Base-by-base conservation (phyloP, 2,797 vertebrate species). In the Anisognathus igniventris region DNA sequence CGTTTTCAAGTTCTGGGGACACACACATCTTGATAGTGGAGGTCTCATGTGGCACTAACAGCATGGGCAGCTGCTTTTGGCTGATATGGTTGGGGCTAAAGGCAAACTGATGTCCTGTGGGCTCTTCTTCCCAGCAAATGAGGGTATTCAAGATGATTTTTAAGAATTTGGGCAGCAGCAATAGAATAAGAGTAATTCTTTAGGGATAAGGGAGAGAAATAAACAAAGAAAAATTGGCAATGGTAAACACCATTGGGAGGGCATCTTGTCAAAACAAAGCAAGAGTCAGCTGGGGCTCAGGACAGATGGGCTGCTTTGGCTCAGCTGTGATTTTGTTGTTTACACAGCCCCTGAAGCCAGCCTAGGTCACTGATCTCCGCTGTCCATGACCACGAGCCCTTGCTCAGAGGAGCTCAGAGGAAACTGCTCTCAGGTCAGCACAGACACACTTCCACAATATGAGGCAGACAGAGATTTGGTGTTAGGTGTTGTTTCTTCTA, bases 371-470 rank as follows among this genome's bases (percentile, higher is more conserved):
- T 6, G 27, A 37, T 56, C 86, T 70, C 84, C 58, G 80, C 19
- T 67, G 35, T 25, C 39, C 42, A 51, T 54, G 61, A 9, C n/a
- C 37, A 56, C 0, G 0, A 84, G 68, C 33, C 23, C 31, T 25
- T 73, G 17, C 45, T 65, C 31, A 65, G 50, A 53, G 57, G 28
- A 48, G 35, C 21, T 42, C 80, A 48, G 31, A 20, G 28, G 31
- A 71, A 3, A 16, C 25, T 31, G 48, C 39, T 57, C 64, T 47
- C 35, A 47, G 33, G 28, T 12, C 48, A 73, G 56, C 40, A 82
- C 28, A 33, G 72, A 39, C 64, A 40, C 37, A 3, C 7, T 48
- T 82, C 11, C 50, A 53, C 21, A 51, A 33, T 45, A 19, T 2
- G 5, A 76, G 17, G 17, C 47, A 58, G 42, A 17, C 24, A 14